phyloP scores from a whole-genome alignment of 1,140 invertebrate genomes.

The Heliconius congener region DNA sequence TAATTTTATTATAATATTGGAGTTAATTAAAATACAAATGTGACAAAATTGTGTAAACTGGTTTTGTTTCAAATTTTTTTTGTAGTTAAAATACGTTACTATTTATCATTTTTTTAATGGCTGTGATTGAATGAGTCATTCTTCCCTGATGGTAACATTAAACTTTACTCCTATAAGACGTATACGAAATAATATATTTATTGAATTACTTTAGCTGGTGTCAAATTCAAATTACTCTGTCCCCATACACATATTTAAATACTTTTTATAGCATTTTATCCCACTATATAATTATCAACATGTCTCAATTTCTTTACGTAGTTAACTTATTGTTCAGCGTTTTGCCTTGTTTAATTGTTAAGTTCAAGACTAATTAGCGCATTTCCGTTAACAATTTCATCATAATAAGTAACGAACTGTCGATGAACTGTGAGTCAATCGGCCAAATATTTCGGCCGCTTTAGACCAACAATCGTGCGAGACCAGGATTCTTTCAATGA shows the following conservation, averaged over 20 bases:
- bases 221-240: neutral
- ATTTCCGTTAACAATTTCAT: constrained; percentile 18
- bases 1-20: constrained; percentile 19
- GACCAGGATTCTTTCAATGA: constrained; percentile 27
- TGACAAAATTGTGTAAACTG: constrained; percentile 29
- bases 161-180: neutral
- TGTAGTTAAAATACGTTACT: constrained; percentile 13
- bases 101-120: neutral
- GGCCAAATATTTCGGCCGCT: constrained; percentile 23
- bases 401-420: constrained; percentile 16
- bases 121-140: neutral
- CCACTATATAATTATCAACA: neutral
- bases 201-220: neutral
- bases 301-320: neutral
- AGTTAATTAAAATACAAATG: constrained; percentile 36
- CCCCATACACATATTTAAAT: neutral
- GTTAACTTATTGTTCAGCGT: neutral
- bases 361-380: constrained; percentile 5
- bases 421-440: constrained; percentile 28
- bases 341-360: neutral
- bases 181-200: neutral
- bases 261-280: neutral
- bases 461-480: constrained; percentile 12
- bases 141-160: neutral
- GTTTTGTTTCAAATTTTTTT: constrained; percentile 27